A percentile compares a stretch with the other conserved stretches of the same genome.
These are phyloP conservation scores for Trissoscelio sp. DNA, from an alignment of 2,888 invertebrate species.

Conservation along the genomic window DNA sequence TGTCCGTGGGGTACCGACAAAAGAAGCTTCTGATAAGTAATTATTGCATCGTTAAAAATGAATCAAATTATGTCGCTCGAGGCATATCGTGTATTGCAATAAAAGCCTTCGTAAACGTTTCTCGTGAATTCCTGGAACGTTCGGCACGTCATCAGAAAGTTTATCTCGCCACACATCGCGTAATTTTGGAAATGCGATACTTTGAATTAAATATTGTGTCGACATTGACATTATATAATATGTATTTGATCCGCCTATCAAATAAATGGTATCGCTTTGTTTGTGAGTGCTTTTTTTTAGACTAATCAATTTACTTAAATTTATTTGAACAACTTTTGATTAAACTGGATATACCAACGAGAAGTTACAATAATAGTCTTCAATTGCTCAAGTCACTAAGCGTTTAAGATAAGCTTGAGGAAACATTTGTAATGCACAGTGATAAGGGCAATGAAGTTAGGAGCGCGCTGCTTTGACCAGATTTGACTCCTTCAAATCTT, in stretches of 20 bases:
- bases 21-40: too few species aligned
- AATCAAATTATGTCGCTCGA: conserved; percentile 28
- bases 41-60: too few species aligned
- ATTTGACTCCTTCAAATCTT: conserved; percentile 23
- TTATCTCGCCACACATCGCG: neutral
- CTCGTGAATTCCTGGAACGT: conserved; percentile 14
- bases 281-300: neutral
- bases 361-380: conserved; percentile 24
- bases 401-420: conserved; percentile 44
- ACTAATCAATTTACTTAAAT: neutral
- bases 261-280: neutral
- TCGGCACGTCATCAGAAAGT: conserved; percentile 38
- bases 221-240: conserved; percentile 30
- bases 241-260: neutral
- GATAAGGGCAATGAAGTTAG: conserved; percentile 52
- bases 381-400: conserved; percentile 31
- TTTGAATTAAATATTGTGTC: conserved; percentile 30
- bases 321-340: conserved; percentile 17
- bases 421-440: conserved; percentile 40
- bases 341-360: conserved; percentile 2
- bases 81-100: neutral
- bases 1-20: too few species aligned
- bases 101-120: conserved; percentile 7
- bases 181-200: conserved; percentile 36
- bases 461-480: conserved; percentile 30